A percentile compares a stretch with the other conserved stretches of the same genome.
phyloP scores from a whole-genome alignment of 2,113 vertebrate genomes.

The Aptenodytes patagonicus region DNA sequence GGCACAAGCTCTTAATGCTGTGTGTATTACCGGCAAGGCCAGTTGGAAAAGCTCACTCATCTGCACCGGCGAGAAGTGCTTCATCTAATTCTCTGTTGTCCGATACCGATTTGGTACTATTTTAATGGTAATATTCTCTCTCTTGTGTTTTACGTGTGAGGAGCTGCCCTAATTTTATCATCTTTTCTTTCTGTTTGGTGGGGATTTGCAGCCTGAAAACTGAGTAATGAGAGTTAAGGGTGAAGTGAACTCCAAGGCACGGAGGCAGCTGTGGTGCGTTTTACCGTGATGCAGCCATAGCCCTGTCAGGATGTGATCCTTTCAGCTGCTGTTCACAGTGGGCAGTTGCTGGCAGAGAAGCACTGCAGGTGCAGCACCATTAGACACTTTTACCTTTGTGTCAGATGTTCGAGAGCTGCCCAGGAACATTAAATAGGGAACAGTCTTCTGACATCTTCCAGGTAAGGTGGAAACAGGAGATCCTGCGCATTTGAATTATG shows the following conservation, averaged over 20 bases:
- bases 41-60: neutral
- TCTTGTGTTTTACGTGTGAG: neutral
- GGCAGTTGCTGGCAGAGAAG: neutral
- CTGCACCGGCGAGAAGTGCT: neutral
- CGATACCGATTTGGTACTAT: neutral
- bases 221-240: neutral
- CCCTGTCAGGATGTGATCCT: neutral
- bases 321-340: neutral
- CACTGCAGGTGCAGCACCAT: slow-evolving; percentile 14
- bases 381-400: slow-evolving; percentile 28
- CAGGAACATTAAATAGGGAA: slow-evolving; percentile 6
- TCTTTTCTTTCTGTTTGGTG: neutral
- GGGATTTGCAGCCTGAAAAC: neutral
- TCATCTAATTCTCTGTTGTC: neutral
- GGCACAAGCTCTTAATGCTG: neutral
- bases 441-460: neutral
- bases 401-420: neutral
- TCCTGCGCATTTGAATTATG: slow-evolving; percentile 21
- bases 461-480: slow-evolving; percentile 42
- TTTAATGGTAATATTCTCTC: neutral
- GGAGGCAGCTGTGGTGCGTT: neutral
- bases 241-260: neutral
- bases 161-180: neutral
- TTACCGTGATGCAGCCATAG: fast-evolving
- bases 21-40: neutral